phyloP scores from a whole-genome alignment of 2,797 vertebrate species.

The Prionace glauca region DNA sequence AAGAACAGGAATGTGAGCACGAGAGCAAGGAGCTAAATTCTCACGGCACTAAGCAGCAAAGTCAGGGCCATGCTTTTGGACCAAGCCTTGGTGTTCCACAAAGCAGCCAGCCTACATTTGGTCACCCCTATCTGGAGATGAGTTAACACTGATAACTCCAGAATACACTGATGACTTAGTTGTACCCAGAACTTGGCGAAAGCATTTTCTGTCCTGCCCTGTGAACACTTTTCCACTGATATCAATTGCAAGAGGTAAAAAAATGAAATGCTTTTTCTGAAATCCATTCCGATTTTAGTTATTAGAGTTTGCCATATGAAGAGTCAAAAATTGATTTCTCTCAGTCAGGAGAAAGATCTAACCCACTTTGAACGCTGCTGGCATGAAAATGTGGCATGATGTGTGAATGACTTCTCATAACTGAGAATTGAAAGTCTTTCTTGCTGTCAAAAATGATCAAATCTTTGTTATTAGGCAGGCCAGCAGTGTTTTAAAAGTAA shows the following conservation, averaged over 20 bases:
- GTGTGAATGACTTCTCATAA: not conserved
- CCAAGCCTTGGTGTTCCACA: too few relatives aligned
- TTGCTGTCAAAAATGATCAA: constrained; percentile 1
- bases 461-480: not conserved
- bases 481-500: not conserved
- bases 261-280: not conserved
- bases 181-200: not conserved
- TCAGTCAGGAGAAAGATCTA: not conserved
- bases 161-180: not conserved
- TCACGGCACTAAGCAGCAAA: too few relatives aligned
- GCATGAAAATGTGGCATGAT: not conserved
- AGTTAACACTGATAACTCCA: too few relatives aligned
- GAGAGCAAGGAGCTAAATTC: too few relatives aligned
- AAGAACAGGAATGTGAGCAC: too few relatives aligned
- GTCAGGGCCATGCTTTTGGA: too few relatives aligned
- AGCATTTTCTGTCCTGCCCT: not conserved
- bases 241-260: not conserved
- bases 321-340: not conserved
- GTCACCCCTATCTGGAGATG: too few relatives aligned
- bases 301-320: not conserved
- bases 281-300: not conserved
- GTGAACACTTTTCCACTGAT: not conserved
- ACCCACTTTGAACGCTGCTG: not conserved
- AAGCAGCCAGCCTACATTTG: too few relatives aligned
- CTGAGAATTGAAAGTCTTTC: not conserved